Percentiles rank a stretch among this genome's conserved stretches.
phyloP scores from a whole-genome alignment of 2,797 vertebrate genomes.

The Tapirus indicus region DNA sequence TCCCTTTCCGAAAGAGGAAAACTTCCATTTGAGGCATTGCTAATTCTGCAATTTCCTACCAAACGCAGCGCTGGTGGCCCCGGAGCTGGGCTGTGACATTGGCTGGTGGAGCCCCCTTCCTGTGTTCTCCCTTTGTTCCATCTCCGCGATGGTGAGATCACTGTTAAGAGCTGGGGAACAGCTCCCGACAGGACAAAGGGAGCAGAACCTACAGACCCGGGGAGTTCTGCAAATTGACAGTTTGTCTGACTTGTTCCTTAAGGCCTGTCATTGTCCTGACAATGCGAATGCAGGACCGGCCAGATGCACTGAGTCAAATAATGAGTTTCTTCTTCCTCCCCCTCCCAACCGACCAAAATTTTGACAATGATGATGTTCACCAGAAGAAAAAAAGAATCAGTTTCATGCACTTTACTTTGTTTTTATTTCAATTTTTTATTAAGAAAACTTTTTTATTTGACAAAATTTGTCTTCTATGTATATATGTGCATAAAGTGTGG shows the following conservation, averaged over 20 bases:
- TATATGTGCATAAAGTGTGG: conserved; percentile 87
- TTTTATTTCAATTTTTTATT: conserved; percentile 87
- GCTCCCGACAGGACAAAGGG: conserved; percentile 74
- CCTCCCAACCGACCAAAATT: conserved; percentile 73
- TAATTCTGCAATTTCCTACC: conserved; percentile 69
- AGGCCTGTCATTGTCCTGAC: conserved; percentile 58
- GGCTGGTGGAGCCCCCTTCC: conserved; percentile 76
- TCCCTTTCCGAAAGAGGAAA: conserved; percentile 69
- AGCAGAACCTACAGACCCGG: conserved; percentile 52
- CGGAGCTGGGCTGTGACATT: conserved; percentile 61
- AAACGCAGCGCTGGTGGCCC: conserved; percentile 62
- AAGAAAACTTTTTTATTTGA: conserved; percentile 88
- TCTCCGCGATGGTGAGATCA: conserved; percentile 75
- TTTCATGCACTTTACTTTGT: conserved; percentile 91
- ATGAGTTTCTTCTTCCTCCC: conserved; percentile 49
- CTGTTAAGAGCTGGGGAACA: conserved; percentile 54
- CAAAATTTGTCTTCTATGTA: conserved; percentile 87
- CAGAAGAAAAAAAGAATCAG: conserved; percentile 71
- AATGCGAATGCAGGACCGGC: conserved; percentile 66
- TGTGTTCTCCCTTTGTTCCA: conserved; percentile 81
- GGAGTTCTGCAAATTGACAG: neutral
- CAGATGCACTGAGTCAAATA: conserved; percentile 53
- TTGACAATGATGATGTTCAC: conserved; percentile 77
- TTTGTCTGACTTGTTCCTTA: conserved; percentile 48
- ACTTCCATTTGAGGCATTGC: conserved; percentile 63